Evolutionary conservation across 1,140 invertebrate genomes (phyloP).

Genomic region (Drosophila arizonae): DNA sequence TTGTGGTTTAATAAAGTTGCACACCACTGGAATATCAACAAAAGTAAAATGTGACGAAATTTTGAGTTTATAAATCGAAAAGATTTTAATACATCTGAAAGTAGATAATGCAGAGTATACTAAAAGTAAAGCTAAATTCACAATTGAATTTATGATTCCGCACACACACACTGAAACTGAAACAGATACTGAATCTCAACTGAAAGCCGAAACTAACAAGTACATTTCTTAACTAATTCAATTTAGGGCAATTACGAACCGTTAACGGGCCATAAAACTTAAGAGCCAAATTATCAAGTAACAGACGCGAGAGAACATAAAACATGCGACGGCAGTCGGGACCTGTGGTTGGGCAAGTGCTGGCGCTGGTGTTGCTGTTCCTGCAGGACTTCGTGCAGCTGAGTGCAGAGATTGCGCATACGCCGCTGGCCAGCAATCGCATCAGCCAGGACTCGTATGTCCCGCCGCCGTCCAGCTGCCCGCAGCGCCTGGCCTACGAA

Average conservation of each 20-base stretch:
- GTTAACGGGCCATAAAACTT: slow-evolving; percentile 12
- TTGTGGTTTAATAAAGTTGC: no score
- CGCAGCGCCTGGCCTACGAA: slow-evolving; percentile 57
- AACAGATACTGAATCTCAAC: not conserved
- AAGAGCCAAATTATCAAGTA: slow-evolving; percentile 9
- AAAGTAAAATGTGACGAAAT: no score
- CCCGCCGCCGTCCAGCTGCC: slow-evolving; percentile 38
- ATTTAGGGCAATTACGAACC: slow-evolving; percentile 7
- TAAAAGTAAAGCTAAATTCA: no score
- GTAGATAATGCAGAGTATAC: no score
- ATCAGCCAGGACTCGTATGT: slow-evolving; percentile 34
- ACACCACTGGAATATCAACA: no score
- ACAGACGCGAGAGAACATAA: not conserved
- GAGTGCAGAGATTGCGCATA: slow-evolving; percentile 57
- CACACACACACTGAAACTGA: not conserved
- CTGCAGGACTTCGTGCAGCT: slow-evolving; percentile 28
- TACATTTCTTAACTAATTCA: not conserved
- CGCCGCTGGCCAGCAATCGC: slow-evolving; percentile 57
- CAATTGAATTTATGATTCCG: no score
- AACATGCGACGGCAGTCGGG: slow-evolving; percentile 44
- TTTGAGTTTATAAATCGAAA: no score
- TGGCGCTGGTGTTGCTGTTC: slow-evolving; percentile 36
- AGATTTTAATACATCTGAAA: no score
- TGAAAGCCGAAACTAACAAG: not conserved
- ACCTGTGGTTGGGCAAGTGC: slow-evolving; percentile 21